phyloP scores from a whole-genome alignment of 2,113 vertebrate species.

The Mormyrus lacerda region DNA sequence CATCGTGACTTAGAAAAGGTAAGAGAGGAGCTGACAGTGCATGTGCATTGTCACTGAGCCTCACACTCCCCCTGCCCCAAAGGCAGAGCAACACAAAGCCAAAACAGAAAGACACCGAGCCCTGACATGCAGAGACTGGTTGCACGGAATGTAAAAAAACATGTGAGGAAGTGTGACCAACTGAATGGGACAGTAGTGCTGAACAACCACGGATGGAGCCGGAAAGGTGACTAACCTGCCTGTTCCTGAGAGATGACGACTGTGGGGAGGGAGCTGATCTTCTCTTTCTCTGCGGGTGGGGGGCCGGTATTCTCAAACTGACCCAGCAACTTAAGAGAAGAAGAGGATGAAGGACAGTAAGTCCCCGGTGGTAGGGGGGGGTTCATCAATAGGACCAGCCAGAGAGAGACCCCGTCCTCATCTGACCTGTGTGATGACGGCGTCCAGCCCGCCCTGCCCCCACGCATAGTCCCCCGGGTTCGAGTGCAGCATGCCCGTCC shows the following conservation, averaged over 20 bases:
- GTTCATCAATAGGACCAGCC: background rate
- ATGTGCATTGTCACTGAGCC: background rate
- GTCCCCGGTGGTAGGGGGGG: background rate
- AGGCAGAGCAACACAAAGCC: background rate
- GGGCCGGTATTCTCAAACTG: slow-evolving; percentile 93
- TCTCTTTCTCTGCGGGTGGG: slow-evolving; percentile 91
- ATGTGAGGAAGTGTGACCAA: background rate
- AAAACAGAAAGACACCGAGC: background rate
- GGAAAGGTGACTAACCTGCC: slow-evolving; percentile 67
- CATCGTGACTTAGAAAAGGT: background rate
- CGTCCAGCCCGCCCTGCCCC: slow-evolving; percentile 93
- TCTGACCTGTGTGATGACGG: slow-evolving; percentile 91
- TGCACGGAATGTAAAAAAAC: background rate
- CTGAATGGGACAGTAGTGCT: background rate
- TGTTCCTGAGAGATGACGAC: slow-evolving; percentile 92
- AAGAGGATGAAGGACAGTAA: fast-evolving
- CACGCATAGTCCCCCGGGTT: slow-evolving; percentile 94
- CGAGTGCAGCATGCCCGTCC: slow-evolving; percentile 93
- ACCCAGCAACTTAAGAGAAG: slow-evolving; percentile 73
- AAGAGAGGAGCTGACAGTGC: background rate
- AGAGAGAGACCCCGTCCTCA: background rate
- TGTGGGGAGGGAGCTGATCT: slow-evolving; percentile 86
- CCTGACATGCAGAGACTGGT: background rate
- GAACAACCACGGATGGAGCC: background rate
- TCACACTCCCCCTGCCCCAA: no score